Conservation (phyloP, 2,797 vertebrate species). For the Acanthurus leucopareius region DNA sequence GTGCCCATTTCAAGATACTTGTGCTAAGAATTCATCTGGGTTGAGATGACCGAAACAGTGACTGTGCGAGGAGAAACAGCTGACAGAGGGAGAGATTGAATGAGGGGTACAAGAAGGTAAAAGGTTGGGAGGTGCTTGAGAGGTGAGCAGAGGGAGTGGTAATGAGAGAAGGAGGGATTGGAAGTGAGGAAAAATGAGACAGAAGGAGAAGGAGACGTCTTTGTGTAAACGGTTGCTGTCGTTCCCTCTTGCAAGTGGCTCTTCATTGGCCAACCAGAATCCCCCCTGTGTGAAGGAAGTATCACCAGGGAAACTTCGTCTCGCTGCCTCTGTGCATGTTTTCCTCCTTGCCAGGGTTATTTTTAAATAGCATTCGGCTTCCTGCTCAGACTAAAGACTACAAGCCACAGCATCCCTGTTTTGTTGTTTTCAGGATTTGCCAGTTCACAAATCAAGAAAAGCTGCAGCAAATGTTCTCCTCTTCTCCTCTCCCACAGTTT, state of each 20-base stretch:
- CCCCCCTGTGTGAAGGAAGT: slow-evolving; percentile 85
- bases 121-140: slow-evolving; percentile 58
- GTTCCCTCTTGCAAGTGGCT: slow-evolving; percentile 60
- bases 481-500: slow-evolving; percentile 86
- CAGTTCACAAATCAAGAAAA: slow-evolving; percentile 64
- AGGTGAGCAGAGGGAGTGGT: slow-evolving; percentile 72
- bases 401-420: slow-evolving; percentile 82
- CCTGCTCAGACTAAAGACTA: slow-evolving; percentile 82
- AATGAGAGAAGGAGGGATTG: slow-evolving; percentile 61
- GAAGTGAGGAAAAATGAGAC: slow-evolving; percentile 50
- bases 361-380: slow-evolving; percentile 85
- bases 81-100: slow-evolving; percentile 29
- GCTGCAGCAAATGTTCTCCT: slow-evolving; percentile 84
- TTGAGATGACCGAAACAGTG: slow-evolving; percentile 20
- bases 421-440: slow-evolving; percentile 77
- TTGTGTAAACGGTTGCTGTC: slow-evolving; percentile 73
- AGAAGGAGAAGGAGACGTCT: slow-evolving; percentile 71
- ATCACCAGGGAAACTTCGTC: slow-evolving; percentile 88
- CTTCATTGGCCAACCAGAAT: slow-evolving; percentile 81
- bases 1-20: slow-evolving; percentile 30
- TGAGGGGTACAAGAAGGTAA: slow-evolving; percentile 37
- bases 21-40: slow-evolving; percentile 28
- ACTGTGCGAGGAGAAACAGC: slow-evolving; percentile 41
- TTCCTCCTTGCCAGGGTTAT: slow-evolving; percentile 85
- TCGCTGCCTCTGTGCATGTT: slow-evolving; percentile 81